These are phyloP conservation scores for Pelodiscus sinensis DNA, from an alignment of 2,113 vertebrate species.

Conservation along the genomic window DNA sequence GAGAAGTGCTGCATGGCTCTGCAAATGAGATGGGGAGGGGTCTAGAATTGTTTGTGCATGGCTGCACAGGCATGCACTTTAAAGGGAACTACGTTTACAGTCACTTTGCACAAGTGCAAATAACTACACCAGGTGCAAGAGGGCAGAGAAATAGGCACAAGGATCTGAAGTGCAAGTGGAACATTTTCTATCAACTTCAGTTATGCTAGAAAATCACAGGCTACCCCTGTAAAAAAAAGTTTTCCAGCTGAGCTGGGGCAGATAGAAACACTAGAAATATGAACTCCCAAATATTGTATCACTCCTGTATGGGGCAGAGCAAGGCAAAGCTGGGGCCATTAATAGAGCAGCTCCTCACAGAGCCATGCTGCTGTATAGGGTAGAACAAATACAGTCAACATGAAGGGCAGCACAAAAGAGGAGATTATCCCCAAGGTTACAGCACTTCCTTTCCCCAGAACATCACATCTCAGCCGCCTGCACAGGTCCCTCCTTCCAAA, in stretches of 20 bases:
- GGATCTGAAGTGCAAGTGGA: neutral
- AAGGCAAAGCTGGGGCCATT: neutral
- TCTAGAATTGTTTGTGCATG: too few relatives aligned
- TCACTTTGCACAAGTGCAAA: neutral
- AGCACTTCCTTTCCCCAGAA: neutral
- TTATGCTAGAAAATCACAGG: neutral
- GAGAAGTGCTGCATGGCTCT: too few relatives aligned
- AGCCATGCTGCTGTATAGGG: neutral
- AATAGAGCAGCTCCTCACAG: neutral
- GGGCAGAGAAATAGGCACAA: neutral
- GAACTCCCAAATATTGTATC: neutral
- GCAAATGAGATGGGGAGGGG: too few relatives aligned
- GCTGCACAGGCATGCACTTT: too few relatives aligned
- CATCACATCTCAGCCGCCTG: neutral
- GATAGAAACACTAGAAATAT: neutral
- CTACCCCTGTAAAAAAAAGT: neutral
- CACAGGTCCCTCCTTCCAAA: neutral
- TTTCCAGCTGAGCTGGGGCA: neutral
- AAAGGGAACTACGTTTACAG: neutral
- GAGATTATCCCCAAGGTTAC: neutral
- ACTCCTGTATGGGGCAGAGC: neutral
- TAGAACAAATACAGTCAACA: neutral
- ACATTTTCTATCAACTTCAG: neutral
- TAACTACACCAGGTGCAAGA: neutral
- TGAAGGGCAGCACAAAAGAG: neutral